These are phyloP conservation scores for Rhadina sibilatrix DNA, from an alignment of 2,113 vertebrate genomes.

Conservation along the genomic window DNA sequence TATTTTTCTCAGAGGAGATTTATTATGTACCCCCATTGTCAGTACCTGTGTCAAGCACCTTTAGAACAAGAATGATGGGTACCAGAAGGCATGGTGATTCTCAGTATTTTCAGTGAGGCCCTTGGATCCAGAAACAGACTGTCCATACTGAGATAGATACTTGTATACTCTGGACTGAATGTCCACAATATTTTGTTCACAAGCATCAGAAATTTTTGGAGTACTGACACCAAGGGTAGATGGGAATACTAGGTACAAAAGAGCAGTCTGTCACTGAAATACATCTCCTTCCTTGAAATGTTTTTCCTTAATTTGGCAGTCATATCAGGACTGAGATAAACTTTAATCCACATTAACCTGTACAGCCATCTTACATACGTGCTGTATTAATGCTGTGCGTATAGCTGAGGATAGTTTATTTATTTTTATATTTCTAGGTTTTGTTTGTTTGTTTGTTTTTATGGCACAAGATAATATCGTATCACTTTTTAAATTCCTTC, in stretches of 20 bases:
- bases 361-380: not conserved
- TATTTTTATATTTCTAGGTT: not conserved
- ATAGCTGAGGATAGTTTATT: not conserved
- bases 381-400: not conserved
- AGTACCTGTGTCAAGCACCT: not conserved
- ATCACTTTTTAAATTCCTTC: not conserved
- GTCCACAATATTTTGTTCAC: not conserved
- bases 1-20: not conserved
- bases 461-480: not conserved
- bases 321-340: not conserved
- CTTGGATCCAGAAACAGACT: not conserved
- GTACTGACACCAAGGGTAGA: not conserved
- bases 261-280: not conserved
- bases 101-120: not conserved
- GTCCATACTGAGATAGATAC: not conserved
- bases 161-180: not conserved
- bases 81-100: not conserved
- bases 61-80: not conserved
- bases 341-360: rapidly evolving
- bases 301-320: not conserved
- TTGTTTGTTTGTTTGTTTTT: not conserved
- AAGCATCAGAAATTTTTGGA: no score
- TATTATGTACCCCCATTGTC: not conserved
- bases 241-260: not conserved
- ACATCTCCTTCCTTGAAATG: not conserved